These are phyloP conservation scores for Bilobella aurantiaca DNA, from an alignment of 1,140 invertebrate genomes.

Conservation along the genomic window DNA sequence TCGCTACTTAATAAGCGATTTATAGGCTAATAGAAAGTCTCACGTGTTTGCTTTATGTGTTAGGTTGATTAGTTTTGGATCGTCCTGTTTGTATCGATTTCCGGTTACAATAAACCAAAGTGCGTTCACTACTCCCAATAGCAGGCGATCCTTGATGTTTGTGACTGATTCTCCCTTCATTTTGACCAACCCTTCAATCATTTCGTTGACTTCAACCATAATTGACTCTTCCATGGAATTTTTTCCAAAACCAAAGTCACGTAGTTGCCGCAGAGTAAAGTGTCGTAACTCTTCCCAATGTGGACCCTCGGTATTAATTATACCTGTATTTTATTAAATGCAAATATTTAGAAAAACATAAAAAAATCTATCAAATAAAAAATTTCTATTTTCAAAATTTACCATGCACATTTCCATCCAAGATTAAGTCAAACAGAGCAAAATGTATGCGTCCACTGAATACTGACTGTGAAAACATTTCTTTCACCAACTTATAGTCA, in stretches of 20 bases:
- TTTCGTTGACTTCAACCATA: conserved; percentile 7
- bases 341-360: no score
- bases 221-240: conserved; percentile 5
- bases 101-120: conserved; percentile 12
- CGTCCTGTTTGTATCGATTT: conserved; percentile 5
- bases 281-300: conserved; percentile 6
- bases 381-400: background rate
- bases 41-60: background rate
- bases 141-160: background rate
- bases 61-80: conserved; percentile 8
- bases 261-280: conserved; percentile 13
- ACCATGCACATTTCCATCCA: conserved; percentile 1
- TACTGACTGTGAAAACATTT: conserved; percentile 10
- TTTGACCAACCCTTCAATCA: background rate
- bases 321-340: no score
- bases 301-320: conserved; percentile 2
- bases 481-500: conserved; percentile 12
- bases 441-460: conserved; percentile 1
- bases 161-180: background rate
- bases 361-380: no score
- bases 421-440: background rate
- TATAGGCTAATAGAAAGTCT: no score
- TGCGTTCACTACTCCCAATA: conserved; percentile 7
- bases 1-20: no score
- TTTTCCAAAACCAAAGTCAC: conserved; percentile 20